These are phyloP conservation scores for Melieria crassipennis DNA, from an alignment of 2,888 invertebrate genomes.

Conservation along the genomic window DNA sequence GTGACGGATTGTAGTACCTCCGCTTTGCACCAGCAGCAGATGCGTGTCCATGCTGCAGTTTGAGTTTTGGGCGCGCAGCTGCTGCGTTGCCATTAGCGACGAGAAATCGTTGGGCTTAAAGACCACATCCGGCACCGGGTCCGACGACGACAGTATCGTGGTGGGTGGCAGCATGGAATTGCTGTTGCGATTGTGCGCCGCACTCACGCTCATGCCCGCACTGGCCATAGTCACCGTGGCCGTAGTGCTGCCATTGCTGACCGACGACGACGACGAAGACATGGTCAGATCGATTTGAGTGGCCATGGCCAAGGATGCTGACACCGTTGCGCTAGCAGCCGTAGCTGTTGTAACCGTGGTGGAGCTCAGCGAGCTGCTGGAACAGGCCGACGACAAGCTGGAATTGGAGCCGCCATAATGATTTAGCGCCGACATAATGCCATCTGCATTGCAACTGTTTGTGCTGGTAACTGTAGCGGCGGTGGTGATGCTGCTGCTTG, in stretches of 20 bases:
- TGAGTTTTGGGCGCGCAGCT: constrained; percentile 47
- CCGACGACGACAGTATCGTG: constrained; percentile 59
- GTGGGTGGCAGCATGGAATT: constrained; percentile 59
- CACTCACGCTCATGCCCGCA: constrained; percentile 6
- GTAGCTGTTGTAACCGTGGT: constrained; percentile 40
- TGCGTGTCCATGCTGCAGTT: constrained; percentile 19
- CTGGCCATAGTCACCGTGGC: constrained; percentile 39
- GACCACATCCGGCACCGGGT: constrained; percentile 59
- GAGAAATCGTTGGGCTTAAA: constrained; percentile 64
- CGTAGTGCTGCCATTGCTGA: constrained; percentile 51
- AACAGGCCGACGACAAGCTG: constrained; percentile 41
- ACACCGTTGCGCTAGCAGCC: neutral
- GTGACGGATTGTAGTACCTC: constrained; percentile 37
- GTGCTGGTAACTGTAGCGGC: constrained; percentile 33
- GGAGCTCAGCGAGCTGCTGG: constrained; percentile 40
- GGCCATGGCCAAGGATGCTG: constrained; percentile 41
- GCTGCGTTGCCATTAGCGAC: constrained; percentile 58
- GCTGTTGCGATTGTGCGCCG: constrained; percentile 33
- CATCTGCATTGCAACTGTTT: constrained; percentile 8
- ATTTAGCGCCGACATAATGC: constrained; percentile 34
- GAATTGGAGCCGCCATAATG: constrained; percentile 46
- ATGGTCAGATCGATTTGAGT: constrained; percentile 59
- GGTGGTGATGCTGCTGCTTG: constrained; percentile 32
- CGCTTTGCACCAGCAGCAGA: constrained; percentile 17
- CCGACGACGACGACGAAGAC: constrained; percentile 54